Evolutionary conservation across 2,113 vertebrate species (phyloP).

Genomic region (Spermophilus dauricus): DNA sequence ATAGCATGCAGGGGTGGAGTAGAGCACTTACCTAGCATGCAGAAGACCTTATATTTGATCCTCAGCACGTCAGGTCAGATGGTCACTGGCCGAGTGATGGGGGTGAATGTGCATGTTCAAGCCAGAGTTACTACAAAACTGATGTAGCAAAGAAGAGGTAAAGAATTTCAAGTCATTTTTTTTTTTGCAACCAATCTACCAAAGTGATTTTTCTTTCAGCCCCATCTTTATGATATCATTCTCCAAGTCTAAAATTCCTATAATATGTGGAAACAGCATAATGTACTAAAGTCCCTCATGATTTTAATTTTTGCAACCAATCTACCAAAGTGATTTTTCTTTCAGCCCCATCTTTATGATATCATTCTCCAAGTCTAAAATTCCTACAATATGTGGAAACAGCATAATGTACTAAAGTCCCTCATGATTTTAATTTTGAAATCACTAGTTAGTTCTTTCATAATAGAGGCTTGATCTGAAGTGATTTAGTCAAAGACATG

Average conservation of each 20-base stretch:
- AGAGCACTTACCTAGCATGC: neutral
- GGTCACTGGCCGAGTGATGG: neutral
- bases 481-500: constrained; percentile 71
- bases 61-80: neutral
- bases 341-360: constrained; percentile 25
- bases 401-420: neutral
- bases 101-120: neutral
- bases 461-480: constrained; percentile 74
- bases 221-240: neutral
- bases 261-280: constrained; percentile 12
- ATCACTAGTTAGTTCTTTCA: constrained; percentile 28
- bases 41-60: neutral
- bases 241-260: neutral
- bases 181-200: neutral
- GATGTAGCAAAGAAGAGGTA: neutral
- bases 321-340: neutral
- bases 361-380: neutral
- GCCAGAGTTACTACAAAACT: neutral
- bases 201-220: constrained; percentile 30
- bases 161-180: neutral
- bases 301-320: constrained; percentile 59
- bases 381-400: constrained; percentile 17
- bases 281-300: constrained; percentile 30
- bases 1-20: neutral
- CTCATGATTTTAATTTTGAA: constrained; percentile 75